A percentile compares a stretch with the other conserved stretches of the same genome.
These are phyloP conservation scores for Athripsodes cinereus DNA, from an alignment of 2,888 invertebrate species.

Conservation along the genomic window DNA sequence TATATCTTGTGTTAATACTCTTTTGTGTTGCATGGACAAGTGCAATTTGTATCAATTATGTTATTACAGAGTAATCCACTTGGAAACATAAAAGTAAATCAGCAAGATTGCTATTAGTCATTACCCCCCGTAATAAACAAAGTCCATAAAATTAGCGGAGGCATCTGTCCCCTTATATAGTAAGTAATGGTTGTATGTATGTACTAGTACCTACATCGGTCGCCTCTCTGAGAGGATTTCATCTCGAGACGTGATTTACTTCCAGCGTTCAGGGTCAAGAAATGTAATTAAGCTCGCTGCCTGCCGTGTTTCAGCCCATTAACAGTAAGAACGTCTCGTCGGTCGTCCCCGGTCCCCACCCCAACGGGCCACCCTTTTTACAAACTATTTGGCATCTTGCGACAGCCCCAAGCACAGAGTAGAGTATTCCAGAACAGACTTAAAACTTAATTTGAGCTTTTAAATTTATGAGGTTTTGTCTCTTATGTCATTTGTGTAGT, in stretches of 20 bases:
- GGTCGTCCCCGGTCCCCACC: neutral
- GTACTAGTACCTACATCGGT: no score
- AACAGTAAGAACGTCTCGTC: constrained; percentile 7
- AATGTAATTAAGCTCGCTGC: constrained; percentile 24
- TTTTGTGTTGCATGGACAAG: no score
- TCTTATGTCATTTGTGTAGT: no score
- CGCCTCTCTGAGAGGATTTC: neutral
- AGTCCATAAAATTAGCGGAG: neutral
- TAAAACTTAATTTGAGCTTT: constrained; percentile 24
- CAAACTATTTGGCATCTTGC: neutral
- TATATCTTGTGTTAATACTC: no score
- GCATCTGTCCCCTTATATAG: constrained; percentile 1
- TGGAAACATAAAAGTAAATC: no score
- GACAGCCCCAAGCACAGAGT: constrained; percentile 1
- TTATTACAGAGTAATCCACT: no score
- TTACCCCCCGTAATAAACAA: neutral
- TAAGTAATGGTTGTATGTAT: no score
- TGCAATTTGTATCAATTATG: no score
- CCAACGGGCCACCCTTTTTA: neutral
- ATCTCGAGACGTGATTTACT: constrained; percentile 19
- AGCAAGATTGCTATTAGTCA: neutral
- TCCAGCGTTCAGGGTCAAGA: constrained; percentile 21
- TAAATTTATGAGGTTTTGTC: constrained; percentile 15
- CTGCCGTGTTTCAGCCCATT: constrained; percentile 25
- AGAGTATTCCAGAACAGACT: constrained; percentile 19